Evolutionary conservation across 1,140 invertebrate species (phyloP), one percentile per base, ranked within the genome.

Genomic region (Macrosteles quadrilineatus): DNA sequence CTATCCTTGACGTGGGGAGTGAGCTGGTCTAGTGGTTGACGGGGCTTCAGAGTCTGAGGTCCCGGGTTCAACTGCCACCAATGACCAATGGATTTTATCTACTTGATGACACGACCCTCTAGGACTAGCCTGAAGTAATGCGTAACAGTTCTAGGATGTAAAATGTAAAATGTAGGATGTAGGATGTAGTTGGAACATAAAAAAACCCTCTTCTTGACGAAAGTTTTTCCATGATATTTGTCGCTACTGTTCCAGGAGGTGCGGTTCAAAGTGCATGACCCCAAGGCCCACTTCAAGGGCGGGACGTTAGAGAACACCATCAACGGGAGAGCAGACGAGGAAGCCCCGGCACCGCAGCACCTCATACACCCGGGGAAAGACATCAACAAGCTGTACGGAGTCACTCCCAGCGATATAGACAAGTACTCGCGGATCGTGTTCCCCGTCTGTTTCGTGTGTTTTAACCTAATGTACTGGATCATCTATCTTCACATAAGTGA

Each of bases 401-500:
- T 94, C 69, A 96, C 94, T 72, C 93, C 95, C 55, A 95, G 93
- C 77, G 95, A 96, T 85, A 97, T 98, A 81, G 95, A 98, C 87
- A 98, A 97, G 83, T 97, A 97, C 79, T 96, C 93, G 36, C 88
- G 95, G 77, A 96, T 97, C 81, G 93, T 97, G 76, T 97, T 97
- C 82, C 95, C 95, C 6, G 94, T 98, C 57, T 96, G 94, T 84
- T 98, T 98, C 85, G 92, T 97, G 72, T 96, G 95, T 83, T 98
- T 98, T 87, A 97, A 98, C 82, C 87, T 97, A 64, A 97, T 96
- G 94, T 97, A 98, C 82, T 98, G 95, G 95, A 96, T 97, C 80
- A 97, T 97, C 76, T 97, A 97, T 79, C 85, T 97, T 73, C 94
- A 97, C 86, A 96, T 97, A 78, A 96, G 93, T 76, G 94, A 96